Evolutionary conservation across 2,797 vertebrate species (phyloP), one percentile per base, ranked within the genome.

Genomic region (Numenius phaeopus): DNA sequence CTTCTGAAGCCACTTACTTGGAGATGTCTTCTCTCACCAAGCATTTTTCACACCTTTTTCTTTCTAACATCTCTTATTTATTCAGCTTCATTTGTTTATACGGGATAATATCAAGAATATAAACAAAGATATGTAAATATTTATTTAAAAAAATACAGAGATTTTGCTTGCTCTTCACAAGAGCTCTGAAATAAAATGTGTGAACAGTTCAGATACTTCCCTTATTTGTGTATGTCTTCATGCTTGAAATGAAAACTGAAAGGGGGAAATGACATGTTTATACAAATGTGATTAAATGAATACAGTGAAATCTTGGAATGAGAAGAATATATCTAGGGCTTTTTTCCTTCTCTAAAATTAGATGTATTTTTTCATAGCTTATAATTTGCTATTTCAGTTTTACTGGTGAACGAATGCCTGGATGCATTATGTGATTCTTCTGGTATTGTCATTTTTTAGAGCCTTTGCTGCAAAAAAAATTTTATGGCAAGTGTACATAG

Each of bases 341-440:
- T 55, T 73, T 87, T 91, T 84, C 26, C 4, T 26, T 66, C 49
- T 89, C 40, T 77, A 37, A 52, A 82, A 32, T 64, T 26, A 90
- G 50, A 66, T 72, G 1, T 19, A 27, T 84, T 87, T 81, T 27
- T 32, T 49, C 17, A 59, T 64, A 65, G n/a, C 16, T 84, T 78
- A 46, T 47, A 1, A 26, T 84, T 65, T 72, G 30, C 18, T 70
- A 5, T 72, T 92, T 91, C n/a, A 32, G 18, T 83, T 90, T 75
- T 79, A 65, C 29, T 79, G 64, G 44, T 49, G 18, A 70, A 47
- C 57, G 32, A 87, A 40, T 67, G 46, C 37, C 34, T 47, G 14
- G n/a, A n/a, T 83, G 7, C 4, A 1, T 71, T 52, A n/a, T 0
- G 0, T 44, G 17, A 10, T 40, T 49, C 86, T 44, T 75, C 27